Conservation (phyloP, 2,888 invertebrate genomes). For the Plagiodera versicolora region DNA sequence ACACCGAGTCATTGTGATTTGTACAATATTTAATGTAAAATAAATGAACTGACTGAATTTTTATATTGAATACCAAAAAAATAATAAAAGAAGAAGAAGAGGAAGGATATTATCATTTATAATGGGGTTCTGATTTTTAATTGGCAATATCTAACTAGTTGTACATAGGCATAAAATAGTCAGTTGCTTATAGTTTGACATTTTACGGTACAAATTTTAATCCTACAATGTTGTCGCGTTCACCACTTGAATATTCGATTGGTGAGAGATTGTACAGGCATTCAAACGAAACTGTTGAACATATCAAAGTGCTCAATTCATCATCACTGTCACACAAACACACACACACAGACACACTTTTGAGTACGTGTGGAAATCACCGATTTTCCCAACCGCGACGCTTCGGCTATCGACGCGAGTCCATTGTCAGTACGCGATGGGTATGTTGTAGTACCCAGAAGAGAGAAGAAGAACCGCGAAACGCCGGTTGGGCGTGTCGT, state of each 20-base stretch:
- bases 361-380: too few relatives aligned
- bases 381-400: too few relatives aligned
- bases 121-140: slow-evolving; percentile 13
- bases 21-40: slow-evolving; percentile 25
- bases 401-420: background rate
- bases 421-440: too few relatives aligned
- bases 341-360: too few relatives aligned
- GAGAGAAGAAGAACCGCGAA: background rate
- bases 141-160: slow-evolving; percentile 32
- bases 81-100: too few relatives aligned
- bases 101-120: slow-evolving; percentile 13
- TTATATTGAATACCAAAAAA: slow-evolving; percentile 35
- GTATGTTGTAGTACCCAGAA: background rate
- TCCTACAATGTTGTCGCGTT: slow-evolving; percentile 25
- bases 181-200: slow-evolving; percentile 49
- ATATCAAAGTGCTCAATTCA: background rate
- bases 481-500: too few relatives aligned
- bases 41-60: slow-evolving; percentile 34
- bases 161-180: slow-evolving; percentile 33
- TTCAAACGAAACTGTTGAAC: background rate
- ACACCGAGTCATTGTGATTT: slow-evolving; percentile 27
- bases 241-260: slow-evolving; percentile 12
- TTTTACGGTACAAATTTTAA: slow-evolving; percentile 37
- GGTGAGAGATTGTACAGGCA: background rate
- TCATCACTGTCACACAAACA: background rate